A percentile compares a stretch with the other conserved stretches of the same genome.
Evolutionary conservation across 2,797 vertebrate genomes (phyloP).

Genomic region (Sebastes iracundus): DNA sequence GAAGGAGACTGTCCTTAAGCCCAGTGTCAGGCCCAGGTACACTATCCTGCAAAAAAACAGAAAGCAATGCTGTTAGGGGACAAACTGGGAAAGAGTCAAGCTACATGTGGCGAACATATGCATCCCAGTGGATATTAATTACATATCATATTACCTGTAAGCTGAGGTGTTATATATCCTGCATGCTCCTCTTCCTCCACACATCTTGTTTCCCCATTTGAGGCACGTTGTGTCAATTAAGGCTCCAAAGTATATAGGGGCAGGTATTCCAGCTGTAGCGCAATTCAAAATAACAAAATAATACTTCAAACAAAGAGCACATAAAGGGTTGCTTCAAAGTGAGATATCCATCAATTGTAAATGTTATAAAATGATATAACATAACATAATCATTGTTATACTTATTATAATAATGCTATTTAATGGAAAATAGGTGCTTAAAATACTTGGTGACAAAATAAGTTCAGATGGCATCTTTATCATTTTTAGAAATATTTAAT

Average conservation of each 20-base stretch:
- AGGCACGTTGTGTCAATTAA: conserved; percentile 91
- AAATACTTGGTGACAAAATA: not conserved
- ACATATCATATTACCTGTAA: conserved; percentile 84
- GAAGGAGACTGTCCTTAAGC: conserved; percentile 80
- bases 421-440: not conserved
- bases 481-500: not conserved
- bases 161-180: conserved; percentile 87
- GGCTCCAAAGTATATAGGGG: conserved; percentile 93
- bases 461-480: not conserved
- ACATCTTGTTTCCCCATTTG: conserved; percentile 89
- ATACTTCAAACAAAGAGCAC: conserved; percentile 3
- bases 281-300: not conserved
- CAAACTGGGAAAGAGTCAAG: not conserved
- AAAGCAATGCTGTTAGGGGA: not conserved
- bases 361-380: not conserved
- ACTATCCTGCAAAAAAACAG: conserved; percentile 69
- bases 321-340: not conserved
- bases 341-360: not conserved
- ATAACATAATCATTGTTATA: not conserved
- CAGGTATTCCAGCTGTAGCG: conserved; percentile 89
- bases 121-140: not conserved
- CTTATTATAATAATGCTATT: not conserved
- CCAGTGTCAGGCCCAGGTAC: conserved; percentile 81
- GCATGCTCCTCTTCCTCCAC: conserved; percentile 89
- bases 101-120: not conserved